Percentiles rank a stretch among this genome's conserved stretches.
Conservation (phyloP, 2,797 vertebrate genomes). For the Sciaenops ocellatus region DNA sequence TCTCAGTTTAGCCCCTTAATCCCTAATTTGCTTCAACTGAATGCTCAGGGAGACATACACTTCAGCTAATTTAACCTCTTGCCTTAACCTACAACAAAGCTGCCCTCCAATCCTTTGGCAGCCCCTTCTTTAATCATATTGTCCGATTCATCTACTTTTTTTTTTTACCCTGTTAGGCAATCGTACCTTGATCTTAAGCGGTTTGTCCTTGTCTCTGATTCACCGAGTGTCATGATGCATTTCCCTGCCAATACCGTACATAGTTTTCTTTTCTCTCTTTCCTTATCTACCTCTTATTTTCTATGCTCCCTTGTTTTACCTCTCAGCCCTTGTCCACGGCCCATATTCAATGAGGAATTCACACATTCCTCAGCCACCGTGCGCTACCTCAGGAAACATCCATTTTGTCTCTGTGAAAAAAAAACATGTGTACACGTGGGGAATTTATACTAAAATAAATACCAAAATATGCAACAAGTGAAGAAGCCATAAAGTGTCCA, state of each 20-base stretch:
- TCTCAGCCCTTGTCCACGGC: conserved; percentile 34
- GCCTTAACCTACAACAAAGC: conserved; percentile 17
- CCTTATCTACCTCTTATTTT: conserved; percentile 7
- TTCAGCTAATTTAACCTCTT: conserved; percentile 23
- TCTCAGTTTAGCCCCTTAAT: conserved; percentile 42
- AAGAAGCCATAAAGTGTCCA: conserved; percentile 9
- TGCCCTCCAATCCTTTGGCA: conserved; percentile 12
- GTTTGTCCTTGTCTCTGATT: conserved; percentile 6
- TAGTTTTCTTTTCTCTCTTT: not conserved
- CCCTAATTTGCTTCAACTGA: conserved; percentile 35
- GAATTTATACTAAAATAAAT: conserved; percentile 41
- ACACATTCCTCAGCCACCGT: conserved; percentile 70
- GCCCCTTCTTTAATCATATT: conserved; percentile 4
- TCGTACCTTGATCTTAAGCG: not conserved
- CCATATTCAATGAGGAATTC: conserved; percentile 63
- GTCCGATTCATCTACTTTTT: conserved; percentile 13
- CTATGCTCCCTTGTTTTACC: conserved; percentile 16
- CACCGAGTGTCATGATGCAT: not conserved
- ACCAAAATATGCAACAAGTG: conserved; percentile 45
- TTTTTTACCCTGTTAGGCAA: not conserved
- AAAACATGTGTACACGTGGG: conserved; percentile 25
- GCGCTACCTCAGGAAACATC: conserved; percentile 67
- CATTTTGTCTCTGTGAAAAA: conserved; percentile 45
- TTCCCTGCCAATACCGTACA: not conserved
- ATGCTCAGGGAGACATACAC: conserved; percentile 10